Percentiles rank a stretch among this genome's conserved stretches.
Conservation (phyloP, 2,888 invertebrate species). For the Napeogenes sylphis region DNA sequence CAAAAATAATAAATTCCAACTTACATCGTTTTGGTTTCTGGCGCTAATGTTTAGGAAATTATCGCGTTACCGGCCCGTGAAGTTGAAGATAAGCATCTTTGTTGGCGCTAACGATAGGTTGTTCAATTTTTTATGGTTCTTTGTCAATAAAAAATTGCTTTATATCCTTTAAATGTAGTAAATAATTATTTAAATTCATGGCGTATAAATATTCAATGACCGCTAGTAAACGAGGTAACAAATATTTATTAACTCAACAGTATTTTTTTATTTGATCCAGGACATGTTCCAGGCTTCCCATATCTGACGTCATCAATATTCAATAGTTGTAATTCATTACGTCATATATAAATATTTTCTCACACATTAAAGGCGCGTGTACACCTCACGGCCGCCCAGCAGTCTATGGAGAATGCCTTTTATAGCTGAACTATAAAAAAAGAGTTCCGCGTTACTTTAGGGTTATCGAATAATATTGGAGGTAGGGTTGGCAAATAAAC, state of each 20-base stretch:
- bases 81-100: constrained; percentile 44
- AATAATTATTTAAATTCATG: background rate
- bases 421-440: constrained; percentile 18
- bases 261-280: no score
- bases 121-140: constrained; percentile 43
- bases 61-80: constrained; percentile 46
- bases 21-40: constrained; percentile 13
- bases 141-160: constrained; percentile 39
- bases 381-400: constrained; percentile 35
- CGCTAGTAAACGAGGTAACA: no score
- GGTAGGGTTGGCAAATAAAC: background rate
- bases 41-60: constrained; percentile 44
- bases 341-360: constrained; percentile 35
- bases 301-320: background rate
- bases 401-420: constrained; percentile 34
- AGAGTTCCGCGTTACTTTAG: constrained; percentile 4
- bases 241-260: no score
- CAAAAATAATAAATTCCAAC: constrained; percentile 3
- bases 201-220: background rate
- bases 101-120: constrained; percentile 44
- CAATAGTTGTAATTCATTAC: constrained; percentile 20
- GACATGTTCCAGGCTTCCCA: background rate
- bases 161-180: constrained; percentile 6
- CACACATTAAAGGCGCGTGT: constrained; percentile 29
- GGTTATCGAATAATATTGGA: constrained; percentile 4